These are phyloP conservation scores for Perca fluviatilis DNA, from an alignment of 2,113 vertebrate genomes.

Conservation along the genomic window DNA sequence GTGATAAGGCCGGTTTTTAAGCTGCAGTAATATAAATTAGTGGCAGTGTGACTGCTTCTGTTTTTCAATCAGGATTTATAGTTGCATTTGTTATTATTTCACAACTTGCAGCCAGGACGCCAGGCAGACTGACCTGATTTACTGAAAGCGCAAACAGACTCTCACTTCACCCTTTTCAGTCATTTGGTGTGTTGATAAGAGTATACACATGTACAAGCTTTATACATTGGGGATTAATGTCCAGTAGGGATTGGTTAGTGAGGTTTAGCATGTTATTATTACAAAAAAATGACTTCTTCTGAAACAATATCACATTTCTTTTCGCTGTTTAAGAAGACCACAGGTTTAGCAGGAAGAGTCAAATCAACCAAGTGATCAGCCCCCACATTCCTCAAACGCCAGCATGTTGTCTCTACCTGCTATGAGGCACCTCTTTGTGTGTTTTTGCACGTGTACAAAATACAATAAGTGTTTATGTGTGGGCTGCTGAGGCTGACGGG, in stretches of 20 bases:
- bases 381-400: slow-evolving; percentile 56
- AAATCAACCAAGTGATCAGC: slow-evolving; percentile 32
- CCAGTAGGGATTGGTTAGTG: neutral
- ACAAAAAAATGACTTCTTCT: neutral
- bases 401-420: slow-evolving; percentile 58
- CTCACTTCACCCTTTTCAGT: slow-evolving; percentile 10
- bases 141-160: neutral
- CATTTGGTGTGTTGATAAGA: neutral
- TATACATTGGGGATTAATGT: neutral
- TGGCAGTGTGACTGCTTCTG: slow-evolving; percentile 1
- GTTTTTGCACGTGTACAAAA: slow-evolving; percentile 29
- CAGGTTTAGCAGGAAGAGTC: slow-evolving; percentile 17
- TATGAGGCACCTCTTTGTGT: slow-evolving; percentile 37
- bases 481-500: slow-evolving; percentile 14
- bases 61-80: slow-evolving; percentile 38
- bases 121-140: slow-evolving; percentile 26
- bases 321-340: slow-evolving; percentile 4
- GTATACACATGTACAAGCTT: neutral
- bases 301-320: neutral
- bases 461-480: slow-evolving; percentile 39
- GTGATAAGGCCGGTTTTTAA: slow-evolving; percentile 1
- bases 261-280: neutral
- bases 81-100: slow-evolving; percentile 1
- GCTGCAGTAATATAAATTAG: neutral
- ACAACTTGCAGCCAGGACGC: neutral